Percentiles rank a stretch among this genome's conserved stretches.
phyloP scores from a whole-genome alignment of 92 coral and sea anemone genomes.

The Anthopleura xanthogrammica region DNA sequence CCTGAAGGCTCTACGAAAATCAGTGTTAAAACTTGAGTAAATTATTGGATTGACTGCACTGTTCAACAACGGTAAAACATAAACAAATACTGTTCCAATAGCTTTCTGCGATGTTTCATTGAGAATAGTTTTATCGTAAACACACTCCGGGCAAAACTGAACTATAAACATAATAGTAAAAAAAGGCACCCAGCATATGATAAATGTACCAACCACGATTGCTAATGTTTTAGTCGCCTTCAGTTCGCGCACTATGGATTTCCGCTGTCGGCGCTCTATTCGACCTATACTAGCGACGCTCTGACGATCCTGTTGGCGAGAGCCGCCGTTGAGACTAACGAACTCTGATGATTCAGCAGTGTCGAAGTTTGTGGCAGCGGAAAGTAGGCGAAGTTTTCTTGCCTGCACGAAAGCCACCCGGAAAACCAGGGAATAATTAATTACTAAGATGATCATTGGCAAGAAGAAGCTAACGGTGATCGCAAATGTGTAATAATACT shows the following conservation, averaged over 20 bases:
- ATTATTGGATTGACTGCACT: conserved; percentile 92
- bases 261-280: conserved; percentile 67
- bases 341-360: conserved; percentile 40
- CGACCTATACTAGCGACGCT: conserved; percentile 73
- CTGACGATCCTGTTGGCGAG: conserved; percentile 22
- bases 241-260: conserved; percentile 85
- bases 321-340: conserved; percentile 17
- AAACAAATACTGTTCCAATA: conserved; percentile 79
- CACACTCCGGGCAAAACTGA: conserved; percentile 68
- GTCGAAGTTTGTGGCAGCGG: conserved; percentile 34
- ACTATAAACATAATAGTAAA: conserved; percentile 71
- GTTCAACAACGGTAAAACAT: conserved; percentile 84
- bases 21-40: conserved; percentile 91
- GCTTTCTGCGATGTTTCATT: conserved; percentile 53
- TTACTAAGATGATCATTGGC: conserved; percentile 72
- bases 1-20: conserved; percentile 83
- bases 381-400: conserved; percentile 59
- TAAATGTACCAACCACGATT: conserved; percentile 89
- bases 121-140: conserved; percentile 13
- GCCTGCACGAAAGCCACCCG: conserved; percentile 92
- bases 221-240: conserved; percentile 97
- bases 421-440: conserved; percentile 90
- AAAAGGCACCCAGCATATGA: conserved; percentile 92
- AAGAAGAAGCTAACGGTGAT: conserved; percentile 77
- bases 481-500: conserved; percentile 74